These are phyloP conservation scores for Leptinotarsa tumamoca DNA, from an alignment of 2,888 invertebrate genomes.

Conservation along the genomic window DNA sequence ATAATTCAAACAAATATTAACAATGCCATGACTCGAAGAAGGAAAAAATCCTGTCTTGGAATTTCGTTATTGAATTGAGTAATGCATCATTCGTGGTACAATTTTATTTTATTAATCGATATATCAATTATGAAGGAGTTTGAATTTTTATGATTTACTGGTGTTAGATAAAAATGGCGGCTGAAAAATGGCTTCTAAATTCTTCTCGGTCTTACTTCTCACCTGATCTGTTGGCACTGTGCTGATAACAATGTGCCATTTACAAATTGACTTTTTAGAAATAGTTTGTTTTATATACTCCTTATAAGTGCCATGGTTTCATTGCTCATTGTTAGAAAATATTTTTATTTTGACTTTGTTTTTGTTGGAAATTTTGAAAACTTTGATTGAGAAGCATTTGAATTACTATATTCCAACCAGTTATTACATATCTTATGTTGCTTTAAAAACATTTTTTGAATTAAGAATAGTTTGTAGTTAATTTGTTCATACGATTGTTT, in stretches of 20 bases:
- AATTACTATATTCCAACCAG: conserved; percentile 31
- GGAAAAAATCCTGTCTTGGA: too few species aligned
- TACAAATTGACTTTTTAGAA: conserved; percentile 8
- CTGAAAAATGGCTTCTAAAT: too few species aligned
- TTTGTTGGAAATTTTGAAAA: conserved; percentile 7
- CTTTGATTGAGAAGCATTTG: background rate
- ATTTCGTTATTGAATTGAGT: too few species aligned
- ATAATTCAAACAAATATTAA: too few species aligned
- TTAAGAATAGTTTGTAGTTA: conserved; percentile 12
- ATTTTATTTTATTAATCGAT: too few species aligned
- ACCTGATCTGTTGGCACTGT: conserved; percentile 11
- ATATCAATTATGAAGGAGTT: too few species aligned
- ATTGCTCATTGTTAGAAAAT: conserved; percentile 14
- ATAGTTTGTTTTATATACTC: conserved; percentile 10
- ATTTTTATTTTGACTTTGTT: background rate
- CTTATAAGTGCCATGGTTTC: conserved; percentile 39
- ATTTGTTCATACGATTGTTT: conserved; percentile 14
- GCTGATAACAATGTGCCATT: conserved; percentile 39
- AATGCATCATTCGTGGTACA: too few species aligned
- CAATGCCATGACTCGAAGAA: too few species aligned
- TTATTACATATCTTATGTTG: conserved; percentile 40
- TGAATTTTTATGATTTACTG: too few species aligned
- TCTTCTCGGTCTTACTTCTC: background rate
- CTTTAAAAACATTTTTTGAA: conserved; percentile 31
- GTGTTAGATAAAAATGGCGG: too few species aligned